Base-by-base conservation (phyloP, 2,113 vertebrate species). In the Cariama cristata region DNA sequence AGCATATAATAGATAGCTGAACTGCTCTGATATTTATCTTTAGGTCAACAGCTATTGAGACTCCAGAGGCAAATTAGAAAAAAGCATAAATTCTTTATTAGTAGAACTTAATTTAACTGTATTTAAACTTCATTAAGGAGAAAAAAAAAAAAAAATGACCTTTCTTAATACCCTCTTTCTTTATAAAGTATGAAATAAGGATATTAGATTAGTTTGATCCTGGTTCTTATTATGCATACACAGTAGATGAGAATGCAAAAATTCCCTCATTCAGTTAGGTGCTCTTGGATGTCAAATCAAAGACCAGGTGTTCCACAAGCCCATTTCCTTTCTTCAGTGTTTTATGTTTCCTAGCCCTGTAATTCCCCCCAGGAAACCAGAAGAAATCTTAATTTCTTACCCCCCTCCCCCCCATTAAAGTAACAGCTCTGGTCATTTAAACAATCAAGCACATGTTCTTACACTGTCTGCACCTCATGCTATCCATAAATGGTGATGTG, bases 271-370 rank as follows among this genome's bases (percentile, higher is more conserved):
- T 53, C 79, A 68, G 47, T 53, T 40, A 20, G 74, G 59, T 86
- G 10, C 71, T 92, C 94, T 77, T 90, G 90, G 77, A 94, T 93
- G 87, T 74, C 97, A 96, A 96, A 96, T 95, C 95, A 95, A 96
- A 96, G 97, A 71, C 94, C 97, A 97, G 96, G 95, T 97, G 96
- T 94, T 96, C 80, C 93, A 77, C 81, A 88, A 63, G 86, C 38
- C 95, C 93, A 94, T 97, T 97, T 97, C 97, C 97, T 96, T 55
- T 91, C 79, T 88, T 93, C 84, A 4, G 77, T 92, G 96, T 93
- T 97, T 97, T 97, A 97, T 97, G 90, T 95, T 97, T 97, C 97
- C 96, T 89, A 96, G 38, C 28, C n/a, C 91, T 92, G 87, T 93
- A 97, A 96, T 92, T 96, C 97, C 89, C 90, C n/a, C 91, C 93